phyloP scores from a whole-genome alignment of 2,113 vertebrate species.

The Neopipo cinnamomea region DNA sequence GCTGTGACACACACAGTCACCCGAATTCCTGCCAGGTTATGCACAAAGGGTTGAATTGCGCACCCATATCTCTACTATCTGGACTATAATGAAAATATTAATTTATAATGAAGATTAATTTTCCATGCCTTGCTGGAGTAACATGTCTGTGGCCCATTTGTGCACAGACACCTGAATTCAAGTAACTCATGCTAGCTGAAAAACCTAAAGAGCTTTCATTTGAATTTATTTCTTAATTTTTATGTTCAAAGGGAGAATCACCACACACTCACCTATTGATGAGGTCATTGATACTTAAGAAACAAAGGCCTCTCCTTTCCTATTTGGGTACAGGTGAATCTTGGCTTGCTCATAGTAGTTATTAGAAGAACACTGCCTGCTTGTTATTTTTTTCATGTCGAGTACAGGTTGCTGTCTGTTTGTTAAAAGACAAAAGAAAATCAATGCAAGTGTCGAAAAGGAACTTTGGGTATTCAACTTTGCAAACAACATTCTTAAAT shows the following conservation, averaged over 20 bases:
- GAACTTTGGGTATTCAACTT: conserved; percentile 8
- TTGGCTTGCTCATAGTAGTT: not conserved
- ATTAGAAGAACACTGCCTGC: not conserved
- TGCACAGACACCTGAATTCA: not conserved
- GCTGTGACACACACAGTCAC: fast-evolving
- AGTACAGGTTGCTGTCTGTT: not conserved
- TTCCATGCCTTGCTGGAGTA: not conserved
- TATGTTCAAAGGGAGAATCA: not conserved
- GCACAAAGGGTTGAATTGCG: not conserved
- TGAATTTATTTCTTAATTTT: not conserved
- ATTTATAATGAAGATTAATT: not conserved
- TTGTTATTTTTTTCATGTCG: not conserved
- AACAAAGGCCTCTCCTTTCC: not conserved
- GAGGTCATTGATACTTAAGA: not conserved
- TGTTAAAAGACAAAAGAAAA: conserved; percentile 42
- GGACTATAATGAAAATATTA: not conserved
- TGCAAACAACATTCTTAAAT: conserved; percentile 29
- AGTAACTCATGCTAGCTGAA: not conserved
- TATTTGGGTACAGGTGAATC: not conserved
- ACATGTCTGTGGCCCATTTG: not conserved
- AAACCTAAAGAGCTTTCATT: not conserved
- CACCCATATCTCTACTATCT: fast-evolving
- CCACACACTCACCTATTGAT: not conserved
- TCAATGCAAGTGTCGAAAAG: conserved; percentile 36
- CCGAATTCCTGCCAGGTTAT: not conserved